Base-by-base conservation (phyloP, 2,888 invertebrate species). In the Tetanocera ferruginea region DNA sequence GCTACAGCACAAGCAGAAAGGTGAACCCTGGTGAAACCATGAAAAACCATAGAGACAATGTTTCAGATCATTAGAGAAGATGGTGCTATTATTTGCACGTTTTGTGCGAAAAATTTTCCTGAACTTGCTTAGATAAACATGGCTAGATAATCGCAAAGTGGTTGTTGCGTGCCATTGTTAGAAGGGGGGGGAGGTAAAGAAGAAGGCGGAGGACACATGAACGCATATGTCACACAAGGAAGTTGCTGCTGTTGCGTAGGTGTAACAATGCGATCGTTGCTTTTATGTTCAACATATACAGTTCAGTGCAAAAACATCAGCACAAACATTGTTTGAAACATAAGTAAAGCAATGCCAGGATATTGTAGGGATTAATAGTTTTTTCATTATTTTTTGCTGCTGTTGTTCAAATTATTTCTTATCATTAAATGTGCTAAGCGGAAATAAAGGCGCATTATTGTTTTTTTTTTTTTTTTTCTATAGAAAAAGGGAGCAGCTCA, bases 71-170 rank as follows among this genome's bases (percentile, higher is more conserved):
- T 87, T 87, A 86, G 84, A 81, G 85, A 82, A 87, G 87, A 88
- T 87, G 87, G 87, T 87, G 87, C 86, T 88, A 87, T 87, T 87
- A 88, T 88, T 87, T 87, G 87, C 87, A 87, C 87, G 87, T 85
- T 87, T 88, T 88, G 88, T 87, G 87, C 85, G 87, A 88, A 87
- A 52, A 75, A 77, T 77, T 77, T 79, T 76, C 77, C 57, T 64
- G 43, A 62, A 57, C 64, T 72, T 76, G 75, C 76, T 62, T 25
- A 78, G 81, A 81, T 81, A 76, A 79, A 78, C 80, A 81, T 80
- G 78, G 52, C 69, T 69, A 73, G 81, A 81, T 81, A 80, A 80
- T 70, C 64, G 14, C 70, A 51, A 70, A 62, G 67, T 69, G 69
- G 19, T 43, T n/a, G 25, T 19, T 23, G 23, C 1, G 17, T 4